Base-by-base conservation (phyloP, 2,797 vertebrate genomes). In the Danionella dracula region DNA sequence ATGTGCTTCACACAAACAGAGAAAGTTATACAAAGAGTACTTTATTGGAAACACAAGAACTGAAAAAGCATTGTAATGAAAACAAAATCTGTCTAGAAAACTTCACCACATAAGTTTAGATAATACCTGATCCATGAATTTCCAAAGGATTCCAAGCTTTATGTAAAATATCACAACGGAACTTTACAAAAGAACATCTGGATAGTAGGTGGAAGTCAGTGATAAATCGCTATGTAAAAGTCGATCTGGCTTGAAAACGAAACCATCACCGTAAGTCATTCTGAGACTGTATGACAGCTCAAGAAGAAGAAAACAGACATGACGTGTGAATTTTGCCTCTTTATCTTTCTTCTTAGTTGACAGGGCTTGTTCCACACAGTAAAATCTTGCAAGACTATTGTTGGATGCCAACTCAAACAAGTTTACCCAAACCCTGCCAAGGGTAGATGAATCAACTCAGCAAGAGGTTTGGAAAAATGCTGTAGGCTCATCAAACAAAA, bases 391-490 rank as follows among this genome's bases (percentile, higher is more conserved):
- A 72, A 29, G 40, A 51, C 27, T 37, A 16, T 10, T 10, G 71
- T 53, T 15, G 29, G 35, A 66, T 67, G 76, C 78, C 77, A 84
- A 82, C 81, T 76, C 45, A 82, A 75, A 80, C 76, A 79, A 73
- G 82, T 84, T 85, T 83, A 85, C 74, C 78, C 70, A 23, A 29
- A 64, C 57, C 54, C 41, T 54, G 75, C 80, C 81, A 84, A 76
- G 76, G 11, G 75, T 51, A 79, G 83, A 83, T 73, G 71, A 87
- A 85, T 84, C 78, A 78, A 78, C 77, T 85, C 72, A 78, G 71
- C 66, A 68, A 70, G 65, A 84, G 80, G 80, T 80, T 83, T 81
- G 81, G 76, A 73, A 85, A 85, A 83, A 82, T 46, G 11, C 11
- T 17, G 73, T 27, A 46, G 77, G 81, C 79, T 82, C 70, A 74